phyloP scores from a whole-genome alignment of 2,797 vertebrate species.

The Intellagama lesueurii region DNA sequence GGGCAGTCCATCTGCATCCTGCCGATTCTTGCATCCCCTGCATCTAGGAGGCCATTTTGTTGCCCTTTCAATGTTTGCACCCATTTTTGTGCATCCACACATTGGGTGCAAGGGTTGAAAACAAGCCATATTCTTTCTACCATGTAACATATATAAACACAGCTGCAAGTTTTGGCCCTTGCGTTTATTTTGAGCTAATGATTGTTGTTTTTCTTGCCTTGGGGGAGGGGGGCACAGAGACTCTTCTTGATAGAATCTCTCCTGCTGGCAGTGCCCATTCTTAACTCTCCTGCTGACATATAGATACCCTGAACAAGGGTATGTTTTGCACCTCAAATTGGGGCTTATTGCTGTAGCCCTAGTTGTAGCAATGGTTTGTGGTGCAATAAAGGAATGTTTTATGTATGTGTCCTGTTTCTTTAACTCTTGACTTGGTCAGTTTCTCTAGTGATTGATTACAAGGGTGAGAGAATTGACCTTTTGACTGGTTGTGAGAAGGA shows the following conservation, averaged over 20 bases:
- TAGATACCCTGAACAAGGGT: constrained; percentile 13
- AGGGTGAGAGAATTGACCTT: background rate
- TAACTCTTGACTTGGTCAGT: background rate
- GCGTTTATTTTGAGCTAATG: constrained; percentile 21
- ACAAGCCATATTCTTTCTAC: background rate
- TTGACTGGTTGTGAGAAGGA: background rate
- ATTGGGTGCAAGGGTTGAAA: constrained; percentile 29
- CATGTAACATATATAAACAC: background rate
- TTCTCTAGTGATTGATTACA: background rate
- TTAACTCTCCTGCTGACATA: background rate
- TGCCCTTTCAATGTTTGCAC: constrained; percentile 12
- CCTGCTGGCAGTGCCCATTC: background rate
- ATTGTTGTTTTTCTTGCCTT: background rate
- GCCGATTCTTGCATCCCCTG: background rate
- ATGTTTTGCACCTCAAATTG: background rate
- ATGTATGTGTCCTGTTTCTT: constrained; percentile 35
- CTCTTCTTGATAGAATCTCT: constrained; percentile 1
- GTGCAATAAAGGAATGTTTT: constrained; percentile 66
- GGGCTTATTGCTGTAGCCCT: constrained; percentile 10
- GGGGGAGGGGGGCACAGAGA: background rate
- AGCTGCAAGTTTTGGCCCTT: background rate
- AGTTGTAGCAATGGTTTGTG: constrained; percentile 46
- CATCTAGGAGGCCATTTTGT: constrained; percentile 3
- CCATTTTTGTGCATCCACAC: background rate
- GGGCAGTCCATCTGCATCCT: constrained; percentile 16